These are phyloP conservation scores for Lepidochrysops patricia DNA, from an alignment of 2,888 invertebrate species.

Conservation along the genomic window DNA sequence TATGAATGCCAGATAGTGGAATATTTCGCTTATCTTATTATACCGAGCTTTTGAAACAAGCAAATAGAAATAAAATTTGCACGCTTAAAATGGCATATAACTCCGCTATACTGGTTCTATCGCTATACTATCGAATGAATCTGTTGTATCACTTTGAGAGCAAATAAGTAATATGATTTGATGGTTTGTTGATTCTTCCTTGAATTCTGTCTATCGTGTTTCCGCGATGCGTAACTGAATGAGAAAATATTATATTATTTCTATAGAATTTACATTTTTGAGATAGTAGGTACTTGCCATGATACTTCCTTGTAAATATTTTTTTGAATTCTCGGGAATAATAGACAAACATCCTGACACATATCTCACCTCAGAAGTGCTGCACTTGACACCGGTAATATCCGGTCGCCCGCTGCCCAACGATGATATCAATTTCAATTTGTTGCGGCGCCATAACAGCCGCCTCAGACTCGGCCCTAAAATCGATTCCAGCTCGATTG, in stretches of 20 bases:
- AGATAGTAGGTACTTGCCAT: not conserved
- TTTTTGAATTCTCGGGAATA: not conserved
- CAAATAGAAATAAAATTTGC: not conserved
- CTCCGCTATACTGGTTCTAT: not conserved
- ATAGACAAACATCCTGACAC: slow-evolving; percentile 18
- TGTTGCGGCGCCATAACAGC: slow-evolving; percentile 65
- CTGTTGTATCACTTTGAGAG: not conserved
- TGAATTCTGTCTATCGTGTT: not conserved
- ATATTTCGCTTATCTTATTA: slow-evolving; percentile 1
- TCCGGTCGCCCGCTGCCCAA: slow-evolving; percentile 62
- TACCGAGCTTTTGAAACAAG: not conserved
- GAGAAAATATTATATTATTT: not conserved
- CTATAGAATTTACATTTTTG: not conserved
- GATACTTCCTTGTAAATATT: slow-evolving; percentile 31
- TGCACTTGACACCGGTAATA: slow-evolving; percentile 70
- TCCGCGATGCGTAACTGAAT: not conserved
- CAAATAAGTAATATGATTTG: not conserved
- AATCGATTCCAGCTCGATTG: slow-evolving; percentile 60
- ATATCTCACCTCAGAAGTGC: slow-evolving; percentile 29
- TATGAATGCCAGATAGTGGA: not conserved
- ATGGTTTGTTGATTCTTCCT: not conserved
- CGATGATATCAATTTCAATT: slow-evolving; percentile 74
- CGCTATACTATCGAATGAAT: not conserved
- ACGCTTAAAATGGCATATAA: not conserved
- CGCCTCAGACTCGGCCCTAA: slow-evolving; percentile 60